Evolutionary conservation across 2,888 invertebrate genomes (phyloP), one percentile per base, ranked within the genome.

Genomic region (Athrips mouffetella): DNA sequence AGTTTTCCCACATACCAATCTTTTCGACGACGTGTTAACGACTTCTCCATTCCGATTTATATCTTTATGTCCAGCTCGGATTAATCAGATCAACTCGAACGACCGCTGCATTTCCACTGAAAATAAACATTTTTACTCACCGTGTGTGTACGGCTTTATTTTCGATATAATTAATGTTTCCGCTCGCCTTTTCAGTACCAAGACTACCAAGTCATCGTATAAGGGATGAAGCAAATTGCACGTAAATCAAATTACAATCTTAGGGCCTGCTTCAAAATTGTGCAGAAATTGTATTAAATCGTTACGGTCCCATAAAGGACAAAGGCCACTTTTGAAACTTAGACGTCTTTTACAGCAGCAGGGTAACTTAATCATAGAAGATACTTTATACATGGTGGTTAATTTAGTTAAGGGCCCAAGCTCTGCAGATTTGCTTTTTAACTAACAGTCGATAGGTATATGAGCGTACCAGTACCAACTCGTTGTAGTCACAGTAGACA

Each of bases 71-170:
- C 21, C 11, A n/a, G n/a, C n/a, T 33, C 7, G 37, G 48, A 48
- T 52, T 50, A 52, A 44, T 54, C 18, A 40, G 44, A 45, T 50
- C 39, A 37, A 25, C 45, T 50, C 35, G 31, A 44, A 20, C 23
- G 45, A 52, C 47, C 47, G 45, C 46, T 51, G 53, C 47, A 39
- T 47, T 51, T 48, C 51, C 47, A 51, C 49, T 49, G 51, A 51
- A 53, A 54, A 54, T 46, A 51, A 49, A 49, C 51, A n/a, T n/a
- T n/a, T n/a, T n/a, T n/a, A n/a, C n/a, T n/a, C n/a, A 51, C 50
- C 18, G 41, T 27, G 49, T 33, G 33, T 33, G 13, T 33, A 29
- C 5, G 13, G 15, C 33, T 33, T 33, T 33, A 33, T 33, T 15
- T 8, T 15, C 13, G 13, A 33, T 33, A 13, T 25, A 37, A 45